Evolutionary conservation across 2,113 vertebrate species (phyloP).

Genomic region (Pycnonotus jocosus): DNA sequence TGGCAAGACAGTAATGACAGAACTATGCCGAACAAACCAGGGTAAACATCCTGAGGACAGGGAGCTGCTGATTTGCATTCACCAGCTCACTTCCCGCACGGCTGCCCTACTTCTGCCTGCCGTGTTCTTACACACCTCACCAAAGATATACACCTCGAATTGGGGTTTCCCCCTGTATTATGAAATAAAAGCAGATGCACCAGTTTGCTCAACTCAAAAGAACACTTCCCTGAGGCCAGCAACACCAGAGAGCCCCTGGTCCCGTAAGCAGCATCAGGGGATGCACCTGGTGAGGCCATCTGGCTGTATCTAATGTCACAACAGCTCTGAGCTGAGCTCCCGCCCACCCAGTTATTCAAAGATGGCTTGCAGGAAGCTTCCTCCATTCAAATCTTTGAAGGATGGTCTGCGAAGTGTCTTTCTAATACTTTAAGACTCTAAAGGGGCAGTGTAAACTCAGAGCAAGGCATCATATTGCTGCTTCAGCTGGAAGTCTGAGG

Average conservation of each 20-base stretch:
- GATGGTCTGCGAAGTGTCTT: background rate
- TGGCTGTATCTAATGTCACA: background rate
- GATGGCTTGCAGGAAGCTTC: background rate
- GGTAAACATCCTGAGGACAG: conserved; percentile 7
- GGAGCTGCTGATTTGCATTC: background rate
- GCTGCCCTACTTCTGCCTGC: background rate
- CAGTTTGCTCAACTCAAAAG: background rate
- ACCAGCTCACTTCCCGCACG: background rate
- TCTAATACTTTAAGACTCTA: background rate
- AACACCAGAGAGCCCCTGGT: background rate
- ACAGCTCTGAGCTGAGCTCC: background rate
- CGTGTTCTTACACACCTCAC: background rate
- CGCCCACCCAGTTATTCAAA: background rate
- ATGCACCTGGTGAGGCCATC: background rate
- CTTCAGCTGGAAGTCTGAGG: background rate
- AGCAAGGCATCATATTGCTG: background rate
- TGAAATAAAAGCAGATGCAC: background rate
- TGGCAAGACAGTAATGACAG: background rate
- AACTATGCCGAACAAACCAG: background rate
- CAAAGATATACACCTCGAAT: accelerated
- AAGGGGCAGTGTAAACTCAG: background rate
- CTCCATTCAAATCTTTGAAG: background rate
- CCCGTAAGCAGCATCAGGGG: background rate
- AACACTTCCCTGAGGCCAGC: background rate
- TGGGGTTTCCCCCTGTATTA: background rate